Evolutionary conservation across 2,888 invertebrate species (phyloP).

Genomic region (Congeria kusceri): DNA sequence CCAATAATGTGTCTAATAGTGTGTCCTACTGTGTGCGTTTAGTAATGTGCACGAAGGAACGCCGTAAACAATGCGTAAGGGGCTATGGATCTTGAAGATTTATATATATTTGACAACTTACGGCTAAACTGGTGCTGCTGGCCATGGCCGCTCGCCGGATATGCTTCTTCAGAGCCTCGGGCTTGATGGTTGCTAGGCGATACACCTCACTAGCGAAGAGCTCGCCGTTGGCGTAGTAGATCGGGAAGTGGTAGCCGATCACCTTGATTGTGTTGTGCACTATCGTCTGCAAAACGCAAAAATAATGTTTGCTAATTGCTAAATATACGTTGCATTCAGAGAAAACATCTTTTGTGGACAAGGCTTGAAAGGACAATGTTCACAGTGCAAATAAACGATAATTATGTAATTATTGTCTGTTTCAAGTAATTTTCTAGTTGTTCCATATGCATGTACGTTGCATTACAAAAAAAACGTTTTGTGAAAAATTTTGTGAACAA

Average conservation of each 20-base stretch:
- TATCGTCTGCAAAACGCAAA: conserved; percentile 65
- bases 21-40: too few relatives aligned
- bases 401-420: too few relatives aligned
- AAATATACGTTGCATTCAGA: background rate
- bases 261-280: conserved; percentile 84
- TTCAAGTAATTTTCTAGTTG: too few relatives aligned
- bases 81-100: too few relatives aligned
- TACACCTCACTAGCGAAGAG: conserved; percentile 83
- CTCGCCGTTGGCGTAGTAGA: conserved; percentile 86
- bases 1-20: too few relatives aligned
- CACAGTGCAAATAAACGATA: too few relatives aligned
- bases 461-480: too few relatives aligned
- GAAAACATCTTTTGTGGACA: background rate
- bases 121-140: background rate
- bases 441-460: too few relatives aligned
- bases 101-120: conserved; percentile 1
- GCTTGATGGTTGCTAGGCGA: conserved; percentile 77
- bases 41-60: too few relatives aligned
- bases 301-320: conserved; percentile 16
- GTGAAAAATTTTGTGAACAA: too few relatives aligned
- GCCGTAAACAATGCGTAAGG: too few relatives aligned
- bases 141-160: conserved; percentile 62
- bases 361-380: too few relatives aligned
- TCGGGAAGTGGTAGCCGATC: conserved; percentile 86
- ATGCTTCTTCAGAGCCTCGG: conserved; percentile 74